Percentiles rank a stretch among this genome's conserved stretches.
Evolutionary conservation across 2,888 invertebrate genomes (phyloP).

Genomic region (Apamea sordens): DNA sequence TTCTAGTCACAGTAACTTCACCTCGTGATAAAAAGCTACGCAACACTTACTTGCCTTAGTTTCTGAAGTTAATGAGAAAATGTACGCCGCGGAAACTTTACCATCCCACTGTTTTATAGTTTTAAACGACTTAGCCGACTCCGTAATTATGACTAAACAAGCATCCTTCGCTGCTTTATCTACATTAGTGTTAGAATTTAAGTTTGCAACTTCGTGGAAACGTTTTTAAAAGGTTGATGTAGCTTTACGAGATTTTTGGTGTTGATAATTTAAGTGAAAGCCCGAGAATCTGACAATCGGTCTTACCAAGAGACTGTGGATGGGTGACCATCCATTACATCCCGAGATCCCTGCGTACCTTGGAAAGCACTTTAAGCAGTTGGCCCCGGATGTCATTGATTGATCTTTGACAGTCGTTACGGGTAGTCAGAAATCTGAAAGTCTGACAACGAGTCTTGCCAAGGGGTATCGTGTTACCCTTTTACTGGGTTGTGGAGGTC

Average conservation of each 20-base stretch:
- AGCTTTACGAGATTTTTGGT: background rate
- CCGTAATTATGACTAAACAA: conserved; percentile 72
- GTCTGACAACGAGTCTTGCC: too few species aligned
- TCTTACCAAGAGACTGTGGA: background rate
- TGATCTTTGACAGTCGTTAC: too few species aligned
- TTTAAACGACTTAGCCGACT: conserved; percentile 76
- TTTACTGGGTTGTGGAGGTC: background rate
- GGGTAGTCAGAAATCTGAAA: too few species aligned
- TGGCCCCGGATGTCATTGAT: too few species aligned
- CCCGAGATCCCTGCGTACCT: too few species aligned
- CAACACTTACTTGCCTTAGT: conserved; percentile 73
- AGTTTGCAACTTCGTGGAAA: conserved; percentile 51
- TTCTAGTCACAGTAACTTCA: conserved; percentile 54
- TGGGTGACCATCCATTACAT: too few species aligned
- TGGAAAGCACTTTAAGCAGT: too few species aligned
- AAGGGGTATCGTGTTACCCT: background rate
- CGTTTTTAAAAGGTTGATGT: conserved; percentile 49
- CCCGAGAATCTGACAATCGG: background rate
- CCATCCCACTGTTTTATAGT: conserved; percentile 79
- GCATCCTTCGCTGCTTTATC: conserved; percentile 57
- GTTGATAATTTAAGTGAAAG: background rate
- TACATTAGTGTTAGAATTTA: conserved; percentile 66
- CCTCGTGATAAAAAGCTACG: conserved; percentile 70
- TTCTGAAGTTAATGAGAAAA: conserved; percentile 84
- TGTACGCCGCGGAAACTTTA: conserved; percentile 77